Evolutionary conservation across 2,888 invertebrate species (phyloP).

Genomic region (Chironomus tentans): DNA sequence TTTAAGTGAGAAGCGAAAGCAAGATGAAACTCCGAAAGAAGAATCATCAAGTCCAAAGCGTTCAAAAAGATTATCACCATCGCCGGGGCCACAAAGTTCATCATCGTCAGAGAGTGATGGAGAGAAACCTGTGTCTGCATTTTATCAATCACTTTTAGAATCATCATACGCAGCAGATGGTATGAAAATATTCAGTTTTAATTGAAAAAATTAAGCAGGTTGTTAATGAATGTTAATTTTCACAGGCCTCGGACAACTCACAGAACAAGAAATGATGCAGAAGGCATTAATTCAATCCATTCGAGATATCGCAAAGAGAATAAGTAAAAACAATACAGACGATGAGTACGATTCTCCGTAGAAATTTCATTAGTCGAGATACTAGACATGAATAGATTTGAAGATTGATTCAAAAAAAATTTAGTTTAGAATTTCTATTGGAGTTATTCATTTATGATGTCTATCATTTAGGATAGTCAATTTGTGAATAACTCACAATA

Average conservation of each 20-base stretch:
- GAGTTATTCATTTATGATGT: no score
- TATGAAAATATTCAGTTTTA: conserved; percentile 27
- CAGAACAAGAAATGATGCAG: conserved; percentile 41
- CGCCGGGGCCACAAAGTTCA: background rate
- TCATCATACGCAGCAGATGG: conserved; percentile 41
- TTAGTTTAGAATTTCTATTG: no score
- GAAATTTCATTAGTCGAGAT: no score
- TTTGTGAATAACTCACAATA: no score
- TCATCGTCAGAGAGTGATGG: conserved; percentile 10
- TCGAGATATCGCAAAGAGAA: background rate
- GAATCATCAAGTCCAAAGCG: conserved; percentile 16
- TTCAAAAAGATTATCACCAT: conserved; percentile 6
- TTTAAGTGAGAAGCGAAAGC: conserved; percentile 18
- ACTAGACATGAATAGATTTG: no score
- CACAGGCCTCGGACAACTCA: conserved; percentile 34
- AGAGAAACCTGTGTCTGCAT: conserved; percentile 35
- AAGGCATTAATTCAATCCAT: conserved; percentile 35
- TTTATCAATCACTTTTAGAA: conserved; percentile 42
- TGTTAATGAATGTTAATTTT: background rate
- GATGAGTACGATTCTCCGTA: conserved; percentile 25
- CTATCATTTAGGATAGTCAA: no score
- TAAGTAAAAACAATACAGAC: conserved; percentile 18
- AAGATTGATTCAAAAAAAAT: no score
- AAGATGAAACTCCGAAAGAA: conserved; percentile 9
- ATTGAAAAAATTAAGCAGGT: background rate